Evolutionary conservation across 2,888 invertebrate species (phyloP).

Genomic region (Lasioglossum marginatum): DNA sequence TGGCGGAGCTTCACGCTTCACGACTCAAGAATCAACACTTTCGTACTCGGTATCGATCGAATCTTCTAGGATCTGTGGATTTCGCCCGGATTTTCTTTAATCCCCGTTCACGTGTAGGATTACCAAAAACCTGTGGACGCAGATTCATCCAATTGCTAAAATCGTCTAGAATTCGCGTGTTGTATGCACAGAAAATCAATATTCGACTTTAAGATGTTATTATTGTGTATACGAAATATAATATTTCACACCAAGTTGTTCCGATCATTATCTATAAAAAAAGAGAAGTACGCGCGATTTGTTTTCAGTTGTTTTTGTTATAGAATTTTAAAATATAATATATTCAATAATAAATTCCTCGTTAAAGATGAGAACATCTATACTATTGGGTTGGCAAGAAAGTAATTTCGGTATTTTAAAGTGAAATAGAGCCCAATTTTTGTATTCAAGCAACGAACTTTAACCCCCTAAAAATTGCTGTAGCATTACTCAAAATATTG

Average conservation of each 20-base stretch:
- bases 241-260: not conserved
- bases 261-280: no score
- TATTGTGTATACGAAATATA: not conserved
- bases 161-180: not conserved
- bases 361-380: no score
- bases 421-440: no score
- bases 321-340: no score
- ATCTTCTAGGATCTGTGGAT: not conserved
- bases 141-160: not conserved
- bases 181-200: not conserved
- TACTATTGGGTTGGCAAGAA: no score
- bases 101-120: conserved; percentile 7
- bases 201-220: not conserved
- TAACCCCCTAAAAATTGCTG: no score
- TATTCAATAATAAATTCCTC: no score
- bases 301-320: no score
- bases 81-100: not conserved
- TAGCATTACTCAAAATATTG: no score
- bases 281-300: no score
- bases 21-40: not conserved
- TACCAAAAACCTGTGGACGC: not conserved
- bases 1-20: not conserved
- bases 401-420: no score
- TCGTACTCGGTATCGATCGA: not conserved
- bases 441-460: no score